Percentiles rank a stretch among this genome's conserved stretches.
These are phyloP conservation scores for Meda fulgida DNA, from an alignment of 2,797 vertebrate species.

Conservation along the genomic window DNA sequence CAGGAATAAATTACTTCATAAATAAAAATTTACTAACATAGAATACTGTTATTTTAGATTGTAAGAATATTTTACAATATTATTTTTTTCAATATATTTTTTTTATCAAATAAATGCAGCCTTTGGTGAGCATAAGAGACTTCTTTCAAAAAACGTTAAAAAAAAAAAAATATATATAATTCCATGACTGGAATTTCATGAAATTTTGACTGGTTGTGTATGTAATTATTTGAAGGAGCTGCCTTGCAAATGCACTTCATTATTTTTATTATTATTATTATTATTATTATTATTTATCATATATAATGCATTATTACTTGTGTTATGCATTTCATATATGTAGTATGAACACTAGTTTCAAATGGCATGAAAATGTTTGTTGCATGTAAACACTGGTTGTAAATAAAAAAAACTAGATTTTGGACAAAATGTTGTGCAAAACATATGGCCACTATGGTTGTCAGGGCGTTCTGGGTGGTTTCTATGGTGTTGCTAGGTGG, in stretches of 20 bases:
- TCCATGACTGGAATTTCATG: not conserved
- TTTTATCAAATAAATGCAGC: not conserved
- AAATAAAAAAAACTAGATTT: not conserved
- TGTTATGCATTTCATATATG: constrained; percentile 21
- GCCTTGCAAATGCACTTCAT: too few species aligned
- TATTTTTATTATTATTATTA: too few species aligned
- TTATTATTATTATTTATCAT: too few species aligned
- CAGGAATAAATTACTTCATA: too few species aligned
- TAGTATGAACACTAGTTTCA: not conserved
- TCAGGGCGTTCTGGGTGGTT: not conserved
- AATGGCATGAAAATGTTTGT: not conserved
- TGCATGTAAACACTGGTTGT: not conserved
- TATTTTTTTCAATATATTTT: not conserved
- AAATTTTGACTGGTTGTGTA: not conserved
- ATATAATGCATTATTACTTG: not conserved
- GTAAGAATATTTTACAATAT: too few species aligned
- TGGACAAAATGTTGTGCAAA: not conserved
- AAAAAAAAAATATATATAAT: not conserved
- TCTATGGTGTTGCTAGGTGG: not conserved
- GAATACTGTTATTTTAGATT: too few species aligned
- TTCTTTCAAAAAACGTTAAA: not conserved
- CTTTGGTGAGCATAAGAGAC: not conserved
- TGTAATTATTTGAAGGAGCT: not conserved
- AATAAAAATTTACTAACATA: too few species aligned
- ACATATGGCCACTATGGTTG: too few species aligned